A percentile compares a stretch with the other conserved stretches of the same genome.
Conservation (phyloP, 2,797 vertebrate genomes). For the Catamblyrhynchus diadema region DNA sequence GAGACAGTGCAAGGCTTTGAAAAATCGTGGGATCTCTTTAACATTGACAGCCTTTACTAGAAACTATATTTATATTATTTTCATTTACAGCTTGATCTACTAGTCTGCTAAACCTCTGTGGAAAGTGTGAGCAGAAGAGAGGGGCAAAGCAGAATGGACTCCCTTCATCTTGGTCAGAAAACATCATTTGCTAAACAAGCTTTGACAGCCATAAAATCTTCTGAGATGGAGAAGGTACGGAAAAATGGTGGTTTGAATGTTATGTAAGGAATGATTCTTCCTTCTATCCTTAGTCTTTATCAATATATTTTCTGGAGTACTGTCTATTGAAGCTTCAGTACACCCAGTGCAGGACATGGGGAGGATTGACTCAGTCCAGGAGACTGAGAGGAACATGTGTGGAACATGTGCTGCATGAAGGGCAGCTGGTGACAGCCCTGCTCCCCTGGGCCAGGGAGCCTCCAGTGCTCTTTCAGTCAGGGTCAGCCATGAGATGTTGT, state of each 20-base stretch:
- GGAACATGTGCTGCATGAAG: background rate
- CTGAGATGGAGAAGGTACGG: background rate
- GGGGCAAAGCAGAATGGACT: background rate
- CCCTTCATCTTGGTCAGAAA: background rate
- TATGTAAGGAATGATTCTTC: background rate
- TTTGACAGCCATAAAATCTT: background rate
- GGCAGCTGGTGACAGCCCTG: background rate
- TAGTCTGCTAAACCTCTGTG: background rate
- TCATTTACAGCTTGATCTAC: background rate
- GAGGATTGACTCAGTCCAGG: background rate
- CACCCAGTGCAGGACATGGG: accelerated
- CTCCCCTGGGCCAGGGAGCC: background rate
- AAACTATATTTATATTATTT: background rate
- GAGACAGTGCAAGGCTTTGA: background rate
- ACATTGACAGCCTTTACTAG: background rate
- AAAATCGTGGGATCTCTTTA: background rate
- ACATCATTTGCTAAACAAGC: background rate
- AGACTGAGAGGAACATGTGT: background rate
- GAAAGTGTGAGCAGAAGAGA: background rate
- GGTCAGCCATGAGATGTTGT: background rate
- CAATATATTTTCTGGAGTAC: background rate
- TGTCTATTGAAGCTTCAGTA: background rate
- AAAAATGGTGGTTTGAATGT: background rate
- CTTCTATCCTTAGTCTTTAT: background rate
- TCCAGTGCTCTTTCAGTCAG: background rate